Percentiles rank a stretch among this genome's conserved stretches.
Evolutionary conservation across 2,113 vertebrate species (phyloP).

Genomic region (Myotis brandtii): DNA sequence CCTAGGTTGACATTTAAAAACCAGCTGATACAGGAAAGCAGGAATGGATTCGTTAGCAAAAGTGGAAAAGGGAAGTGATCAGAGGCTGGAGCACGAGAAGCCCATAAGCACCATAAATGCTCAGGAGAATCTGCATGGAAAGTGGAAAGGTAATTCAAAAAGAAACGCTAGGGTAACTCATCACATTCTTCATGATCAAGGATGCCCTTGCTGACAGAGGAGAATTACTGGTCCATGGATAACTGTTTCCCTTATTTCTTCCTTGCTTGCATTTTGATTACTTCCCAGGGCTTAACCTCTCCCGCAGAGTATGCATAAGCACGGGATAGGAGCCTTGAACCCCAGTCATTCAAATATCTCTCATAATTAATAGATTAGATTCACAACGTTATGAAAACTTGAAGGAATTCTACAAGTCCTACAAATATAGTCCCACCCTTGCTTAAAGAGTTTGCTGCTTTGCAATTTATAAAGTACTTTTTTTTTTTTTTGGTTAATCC

Average conservation of each 20-base stretch:
- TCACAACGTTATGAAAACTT: background rate
- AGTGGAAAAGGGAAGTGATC: background rate
- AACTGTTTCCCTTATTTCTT: background rate
- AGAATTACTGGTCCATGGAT: background rate
- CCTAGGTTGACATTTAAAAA: conserved; percentile 69
- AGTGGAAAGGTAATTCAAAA: background rate
- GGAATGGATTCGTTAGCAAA: conserved; percentile 47
- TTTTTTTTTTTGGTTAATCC: background rate
- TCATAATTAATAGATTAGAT: background rate
- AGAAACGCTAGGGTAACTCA: background rate
- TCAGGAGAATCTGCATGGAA: background rate
- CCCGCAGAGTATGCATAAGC: background rate
- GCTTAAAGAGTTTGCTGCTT: background rate
- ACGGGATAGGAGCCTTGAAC: background rate
- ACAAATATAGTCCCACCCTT: background rate
- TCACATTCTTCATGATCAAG: background rate
- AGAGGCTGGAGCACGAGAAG: conserved; percentile 7
- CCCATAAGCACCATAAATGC: background rate
- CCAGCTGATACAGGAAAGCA: conserved; percentile 44
- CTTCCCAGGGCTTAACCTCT: background rate
- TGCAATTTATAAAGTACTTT: background rate
- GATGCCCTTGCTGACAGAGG: background rate
- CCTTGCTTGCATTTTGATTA: background rate
- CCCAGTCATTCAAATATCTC: background rate
- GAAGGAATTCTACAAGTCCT: background rate